phyloP scores from a whole-genome alignment of 2,113 vertebrate genomes.

The Zosterops pallidus region DNA sequence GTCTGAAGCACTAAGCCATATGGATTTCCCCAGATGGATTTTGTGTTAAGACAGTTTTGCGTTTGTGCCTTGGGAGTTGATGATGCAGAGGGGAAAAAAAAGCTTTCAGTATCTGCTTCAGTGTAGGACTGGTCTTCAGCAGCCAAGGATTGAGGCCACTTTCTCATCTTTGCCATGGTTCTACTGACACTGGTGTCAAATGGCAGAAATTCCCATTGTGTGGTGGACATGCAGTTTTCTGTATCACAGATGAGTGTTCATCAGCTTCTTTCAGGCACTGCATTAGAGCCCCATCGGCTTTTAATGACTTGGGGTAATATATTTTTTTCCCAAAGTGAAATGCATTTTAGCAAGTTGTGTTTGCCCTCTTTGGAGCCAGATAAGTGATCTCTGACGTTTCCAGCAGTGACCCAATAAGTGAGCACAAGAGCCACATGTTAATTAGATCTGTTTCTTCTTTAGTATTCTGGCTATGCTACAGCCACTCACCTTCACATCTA shows the following conservation, averaged over 20 bases:
- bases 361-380: neutral
- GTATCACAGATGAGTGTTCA: neutral
- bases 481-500: neutral
- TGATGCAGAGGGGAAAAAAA: neutral
- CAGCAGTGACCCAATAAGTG: neutral
- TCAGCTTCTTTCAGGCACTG: neutral
- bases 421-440: neutral
- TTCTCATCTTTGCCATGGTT: neutral
- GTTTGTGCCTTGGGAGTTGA: neutral
- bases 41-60: neutral
- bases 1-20: neutral
- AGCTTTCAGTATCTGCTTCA: neutral
- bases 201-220: neutral
- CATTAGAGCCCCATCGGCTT: neutral
- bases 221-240: neutral
- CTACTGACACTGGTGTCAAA: neutral
- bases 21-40: neutral
- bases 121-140: neutral
- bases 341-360: neutral
- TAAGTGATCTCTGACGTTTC: neutral
- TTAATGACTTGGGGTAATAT: neutral
- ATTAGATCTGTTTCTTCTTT: neutral
- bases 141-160: neutral
- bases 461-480: neutral
- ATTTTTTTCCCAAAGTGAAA: neutral